phyloP scores from a whole-genome alignment of 2,888 invertebrate species.

The Aelia acuminata region DNA sequence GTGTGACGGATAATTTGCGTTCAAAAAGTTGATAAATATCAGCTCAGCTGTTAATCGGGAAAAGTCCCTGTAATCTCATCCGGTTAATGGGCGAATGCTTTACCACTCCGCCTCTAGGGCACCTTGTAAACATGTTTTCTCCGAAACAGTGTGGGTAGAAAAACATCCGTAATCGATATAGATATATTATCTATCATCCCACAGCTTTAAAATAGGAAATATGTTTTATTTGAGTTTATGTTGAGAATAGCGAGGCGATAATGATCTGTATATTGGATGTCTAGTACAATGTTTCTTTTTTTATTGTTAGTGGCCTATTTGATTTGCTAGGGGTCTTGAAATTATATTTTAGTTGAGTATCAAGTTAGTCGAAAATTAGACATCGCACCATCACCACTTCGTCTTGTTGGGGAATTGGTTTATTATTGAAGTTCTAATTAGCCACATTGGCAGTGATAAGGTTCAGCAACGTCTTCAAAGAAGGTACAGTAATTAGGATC shows the following conservation, averaged over 20 bases:
- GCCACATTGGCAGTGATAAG: not conserved
- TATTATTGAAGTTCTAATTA: not conserved
- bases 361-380: too few relatives aligned
- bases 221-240: too few relatives aligned
- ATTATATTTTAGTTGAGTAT: too few relatives aligned
- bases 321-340: too few relatives aligned
- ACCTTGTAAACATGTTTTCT: constrained; percentile 1
- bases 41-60: not conserved
- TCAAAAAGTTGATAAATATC: too few relatives aligned
- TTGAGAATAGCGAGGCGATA: too few relatives aligned
- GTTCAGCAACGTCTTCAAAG: constrained; percentile 14
- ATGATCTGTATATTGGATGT: too few relatives aligned
- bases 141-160: not conserved
- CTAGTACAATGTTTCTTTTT: too few relatives aligned
- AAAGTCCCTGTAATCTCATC: not conserved
- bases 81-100: not conserved
- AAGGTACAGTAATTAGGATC: not conserved
- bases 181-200: constrained; percentile 18
- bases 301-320: too few relatives aligned
- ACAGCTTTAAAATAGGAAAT: too few relatives aligned
- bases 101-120: not conserved
- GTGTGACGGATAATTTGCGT: too few relatives aligned
- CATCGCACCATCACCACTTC: not conserved
- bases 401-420: not conserved
- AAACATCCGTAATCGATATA: not conserved